Base-by-base conservation (phyloP, 2,888 invertebrate species). In the Agrochola litura region DNA sequence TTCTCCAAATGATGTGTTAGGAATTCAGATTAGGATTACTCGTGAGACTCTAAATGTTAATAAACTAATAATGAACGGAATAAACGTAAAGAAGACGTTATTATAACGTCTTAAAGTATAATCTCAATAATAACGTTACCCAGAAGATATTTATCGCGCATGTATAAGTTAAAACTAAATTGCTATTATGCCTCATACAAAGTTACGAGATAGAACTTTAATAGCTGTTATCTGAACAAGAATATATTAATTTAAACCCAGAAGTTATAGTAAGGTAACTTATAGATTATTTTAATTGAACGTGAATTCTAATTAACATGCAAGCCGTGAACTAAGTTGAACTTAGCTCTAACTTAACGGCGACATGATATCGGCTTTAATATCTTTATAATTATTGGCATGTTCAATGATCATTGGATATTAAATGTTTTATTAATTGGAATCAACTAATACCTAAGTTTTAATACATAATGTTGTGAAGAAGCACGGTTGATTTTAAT, bases 291-390 rank as follows among this genome's bases (percentile, higher is more conserved):
- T 88, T 87, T 88, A 89, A 90, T 86, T 89, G 84, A 89, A 90
- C 88, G 83, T 87, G 89, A 84, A 83, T 88, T 87, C 83, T 88
- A 87, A 89, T 89, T 89, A 89, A 88, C 89, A 85, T 85, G 88
- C 87, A 82, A 85, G 73, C 88, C 70, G 81, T 82, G 88, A 87
- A 84, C 82, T 79, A 75, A 86, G 77, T 83, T 86, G 81, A 88
- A 86, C 83, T 86, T 69, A 83, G 78, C 66, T 83, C 71, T 76
- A 85, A 86, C 74, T 84, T 84, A 85, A 46, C 65, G 67, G 76
- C 79, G 82, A 84, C 81, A 79, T 81, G 73, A 76, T 87, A 87
- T 88, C 86, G 68, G 76, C 67, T 81, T 82, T 81, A 89, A 84
- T 85, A 90, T 89, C 86, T 86, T 73, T 82, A 86, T 84, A 86